These are phyloP conservation scores for Pelodytes ibericus DNA, from an alignment of 2,797 vertebrate genomes.

Conservation along the genomic window DNA sequence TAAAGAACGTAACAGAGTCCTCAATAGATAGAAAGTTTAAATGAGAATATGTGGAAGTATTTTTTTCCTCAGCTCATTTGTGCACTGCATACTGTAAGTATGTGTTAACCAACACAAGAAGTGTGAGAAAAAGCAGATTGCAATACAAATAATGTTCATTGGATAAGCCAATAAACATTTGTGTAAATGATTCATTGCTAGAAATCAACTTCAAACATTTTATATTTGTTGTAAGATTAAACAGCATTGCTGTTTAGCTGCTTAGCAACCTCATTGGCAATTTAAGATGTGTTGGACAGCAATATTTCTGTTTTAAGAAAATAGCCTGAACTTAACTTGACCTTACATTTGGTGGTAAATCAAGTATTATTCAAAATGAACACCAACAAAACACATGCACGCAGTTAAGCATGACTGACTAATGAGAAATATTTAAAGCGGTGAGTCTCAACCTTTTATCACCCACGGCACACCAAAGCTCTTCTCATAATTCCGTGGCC, in stretches of 20 bases:
- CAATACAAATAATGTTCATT: constrained; percentile 4
- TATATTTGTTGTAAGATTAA: neutral
- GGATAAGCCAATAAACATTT: constrained; percentile 17
- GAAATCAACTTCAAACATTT: constrained; percentile 33
- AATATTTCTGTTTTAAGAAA: neutral
- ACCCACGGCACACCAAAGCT: too few species aligned
- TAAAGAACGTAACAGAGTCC: too few species aligned
- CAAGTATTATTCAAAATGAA: too few species aligned
- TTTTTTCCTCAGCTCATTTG: neutral
- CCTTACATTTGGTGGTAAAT: too few species aligned
- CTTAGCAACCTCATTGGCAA: neutral
- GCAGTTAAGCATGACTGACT: too few species aligned
- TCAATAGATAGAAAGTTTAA: neutral
- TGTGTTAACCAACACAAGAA: neutral
- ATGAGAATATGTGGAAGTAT: neutral
- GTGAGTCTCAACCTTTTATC: too few species aligned
- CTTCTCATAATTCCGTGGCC: too few species aligned
- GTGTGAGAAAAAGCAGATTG: constrained; percentile 3
- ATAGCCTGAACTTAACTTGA: too few species aligned
- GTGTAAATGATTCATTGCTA: neutral
- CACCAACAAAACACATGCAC: too few species aligned
- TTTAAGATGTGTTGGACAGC: neutral
- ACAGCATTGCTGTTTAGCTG: neutral
- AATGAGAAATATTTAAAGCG: too few species aligned
- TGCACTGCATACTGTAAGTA: neutral